Conservation (phyloP, 2,888 invertebrate genomes). For the Drosophila pseudotalamancana region DNA sequence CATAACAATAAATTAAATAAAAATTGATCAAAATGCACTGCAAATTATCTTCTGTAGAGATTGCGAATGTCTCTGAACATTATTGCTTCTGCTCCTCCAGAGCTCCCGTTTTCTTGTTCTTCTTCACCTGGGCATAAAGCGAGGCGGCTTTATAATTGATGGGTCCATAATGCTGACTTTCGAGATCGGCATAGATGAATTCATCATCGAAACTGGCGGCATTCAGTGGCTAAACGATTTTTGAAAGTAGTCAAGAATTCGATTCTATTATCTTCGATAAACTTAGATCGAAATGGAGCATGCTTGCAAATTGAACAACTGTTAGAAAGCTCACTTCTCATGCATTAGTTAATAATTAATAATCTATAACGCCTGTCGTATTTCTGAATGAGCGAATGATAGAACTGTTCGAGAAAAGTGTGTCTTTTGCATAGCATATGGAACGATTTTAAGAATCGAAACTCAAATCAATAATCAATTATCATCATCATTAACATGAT, state of each 20-base stretch:
- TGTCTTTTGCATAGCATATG: conserved; percentile 63
- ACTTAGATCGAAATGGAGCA: conserved; percentile 18
- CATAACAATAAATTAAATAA: conserved; percentile 14
- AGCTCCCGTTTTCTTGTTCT: conserved; percentile 84
- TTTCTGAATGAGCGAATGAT: conserved; percentile 30
- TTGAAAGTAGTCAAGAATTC: conserved; percentile 6
- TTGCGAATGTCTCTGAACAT: background rate
- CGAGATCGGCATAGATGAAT: conserved; percentile 95
- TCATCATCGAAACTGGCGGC: conserved; percentile 88
- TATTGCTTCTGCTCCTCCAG: conserved; percentile 76
- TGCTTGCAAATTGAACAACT: conserved; percentile 22
- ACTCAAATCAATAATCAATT: conserved; percentile 17
- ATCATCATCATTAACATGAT: background rate
- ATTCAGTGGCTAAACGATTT: conserved; percentile 89
- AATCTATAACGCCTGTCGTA: conserved; percentile 80
- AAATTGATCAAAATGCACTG: conserved; percentile 59
- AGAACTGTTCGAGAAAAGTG: conserved; percentile 34
- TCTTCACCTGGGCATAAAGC: conserved; percentile 91
- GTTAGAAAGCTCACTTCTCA: conserved; percentile 45
- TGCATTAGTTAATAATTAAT: conserved; percentile 71
- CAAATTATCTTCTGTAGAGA: conserved; percentile 3
- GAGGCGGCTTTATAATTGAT: conserved; percentile 96
- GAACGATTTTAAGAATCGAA: conserved; percentile 56
- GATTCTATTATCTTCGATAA: background rate
- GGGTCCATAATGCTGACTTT: conserved; percentile 95